These are phyloP conservation scores for Eufriesea mexicana DNA, from an alignment of 1,140 invertebrate species.

Conservation along the genomic window DNA sequence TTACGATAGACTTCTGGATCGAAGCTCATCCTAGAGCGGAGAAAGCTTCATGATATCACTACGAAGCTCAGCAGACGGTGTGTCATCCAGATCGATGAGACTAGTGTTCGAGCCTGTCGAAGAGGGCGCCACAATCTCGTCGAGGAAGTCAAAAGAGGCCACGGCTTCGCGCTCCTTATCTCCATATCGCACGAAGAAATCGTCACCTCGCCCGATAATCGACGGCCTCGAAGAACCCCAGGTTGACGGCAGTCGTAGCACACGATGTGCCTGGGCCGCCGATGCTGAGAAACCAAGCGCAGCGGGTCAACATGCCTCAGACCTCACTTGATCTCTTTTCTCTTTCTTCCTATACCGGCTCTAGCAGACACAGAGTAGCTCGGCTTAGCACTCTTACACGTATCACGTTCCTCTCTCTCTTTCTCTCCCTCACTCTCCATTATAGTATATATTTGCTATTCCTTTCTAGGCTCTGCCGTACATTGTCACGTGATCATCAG, in stretches of 20 bases:
- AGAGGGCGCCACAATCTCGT: conserved; percentile 83
- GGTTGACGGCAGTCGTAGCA: conserved; percentile 81
- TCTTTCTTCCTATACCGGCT: conserved; percentile 72
- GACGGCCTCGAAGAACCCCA: conserved; percentile 84
- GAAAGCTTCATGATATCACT: conserved; percentile 70
- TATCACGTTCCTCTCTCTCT: conserved; percentile 57
- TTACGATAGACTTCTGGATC: not conserved
- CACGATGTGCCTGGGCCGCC: conserved; percentile 84
- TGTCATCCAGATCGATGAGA: conserved; percentile 57
- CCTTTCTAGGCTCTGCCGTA: conserved; percentile 30
- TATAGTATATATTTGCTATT: conserved; percentile 2
- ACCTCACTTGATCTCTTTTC: conserved; percentile 70
- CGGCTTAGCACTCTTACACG: conserved; percentile 74
- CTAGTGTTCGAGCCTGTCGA: conserved; percentile 81
- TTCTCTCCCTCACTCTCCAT: conserved; percentile 46
- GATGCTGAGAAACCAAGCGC: conserved; percentile 83
- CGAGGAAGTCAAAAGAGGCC: conserved; percentile 90
- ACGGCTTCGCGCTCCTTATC: conserved; percentile 89
- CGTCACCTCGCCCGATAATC: conserved; percentile 87
- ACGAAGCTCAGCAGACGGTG: conserved; percentile 54
- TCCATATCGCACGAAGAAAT: conserved; percentile 90
- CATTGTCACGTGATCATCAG: conserved; percentile 35
- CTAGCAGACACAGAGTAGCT: conserved; percentile 77
- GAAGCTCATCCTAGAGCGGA: conserved; percentile 59
- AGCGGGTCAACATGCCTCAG: conserved; percentile 76